Evolutionary conservation across 2,888 invertebrate genomes (phyloP).

Genomic region (Morpho helenor): DNA sequence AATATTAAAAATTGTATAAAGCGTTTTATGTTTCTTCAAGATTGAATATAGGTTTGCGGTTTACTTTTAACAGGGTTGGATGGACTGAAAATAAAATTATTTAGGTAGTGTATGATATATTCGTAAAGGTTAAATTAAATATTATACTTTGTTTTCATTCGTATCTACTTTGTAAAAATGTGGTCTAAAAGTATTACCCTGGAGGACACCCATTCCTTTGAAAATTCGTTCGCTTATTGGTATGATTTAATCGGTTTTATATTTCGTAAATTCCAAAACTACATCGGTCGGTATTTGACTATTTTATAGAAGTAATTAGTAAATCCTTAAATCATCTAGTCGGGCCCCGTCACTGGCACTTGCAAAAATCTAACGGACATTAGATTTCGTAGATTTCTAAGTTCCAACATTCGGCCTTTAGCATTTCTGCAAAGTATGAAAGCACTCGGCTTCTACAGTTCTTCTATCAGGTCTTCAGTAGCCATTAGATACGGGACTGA

Average conservation of each 20-base stretch:
- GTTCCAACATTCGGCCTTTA: constrained; percentile 25
- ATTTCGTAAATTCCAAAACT: not conserved
- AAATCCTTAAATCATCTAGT: constrained; percentile 14
- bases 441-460: constrained; percentile 47
- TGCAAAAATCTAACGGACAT: constrained; percentile 13
- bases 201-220: constrained; percentile 25
- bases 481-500: constrained; percentile 34
- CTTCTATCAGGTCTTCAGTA: constrained; percentile 41
- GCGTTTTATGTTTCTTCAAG: not conserved
- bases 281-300: constrained; percentile 8
- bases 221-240: not conserved
- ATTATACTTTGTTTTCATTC: constrained; percentile 23
- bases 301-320: constrained; percentile 3
- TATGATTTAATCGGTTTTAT: not conserved
- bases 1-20: constrained; percentile 10
- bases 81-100: constrained; percentile 11
- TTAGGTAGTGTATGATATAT: constrained; percentile 11
- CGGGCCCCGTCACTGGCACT: constrained; percentile 20
- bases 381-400: constrained; percentile 10
- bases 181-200: constrained; percentile 29
- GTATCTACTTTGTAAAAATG: constrained; percentile 23
- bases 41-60: constrained; percentile 4
- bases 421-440: constrained; percentile 38
- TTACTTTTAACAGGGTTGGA: constrained; percentile 13
- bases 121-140: not conserved